Percentiles rank a stretch among this genome's conserved stretches.
Evolutionary conservation across 2,888 invertebrate species (phyloP).

Genomic region (Villa cingulata): DNA sequence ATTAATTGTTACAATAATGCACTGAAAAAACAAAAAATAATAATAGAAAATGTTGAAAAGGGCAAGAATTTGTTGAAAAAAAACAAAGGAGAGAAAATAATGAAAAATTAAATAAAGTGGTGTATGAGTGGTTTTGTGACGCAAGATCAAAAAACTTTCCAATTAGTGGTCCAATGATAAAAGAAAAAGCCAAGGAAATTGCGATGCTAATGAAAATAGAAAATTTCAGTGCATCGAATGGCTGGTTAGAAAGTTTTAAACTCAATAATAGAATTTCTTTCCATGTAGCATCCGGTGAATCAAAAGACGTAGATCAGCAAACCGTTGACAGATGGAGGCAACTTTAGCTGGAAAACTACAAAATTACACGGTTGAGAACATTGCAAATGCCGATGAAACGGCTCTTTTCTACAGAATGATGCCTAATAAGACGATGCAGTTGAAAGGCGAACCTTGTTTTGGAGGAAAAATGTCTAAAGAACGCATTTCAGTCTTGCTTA

Average conservation of each 20-base stretch:
- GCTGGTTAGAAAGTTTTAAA: constrained; percentile 7
- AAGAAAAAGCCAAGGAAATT: constrained; percentile 1
- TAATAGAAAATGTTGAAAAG: too few species aligned
- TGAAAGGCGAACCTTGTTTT: constrained; percentile 15
- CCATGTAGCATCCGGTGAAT: constrained; percentile 6
- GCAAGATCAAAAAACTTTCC: too few species aligned
- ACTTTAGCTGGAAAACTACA: neutral
- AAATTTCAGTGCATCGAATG: constrained; percentile 4
- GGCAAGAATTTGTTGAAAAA: too few species aligned
- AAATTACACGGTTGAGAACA: constrained; percentile 7
- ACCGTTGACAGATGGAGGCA: constrained; percentile 5
- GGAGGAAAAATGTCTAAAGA: constrained; percentile 21
- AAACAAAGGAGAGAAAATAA: too few species aligned
- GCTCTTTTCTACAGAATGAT: constrained; percentile 20
- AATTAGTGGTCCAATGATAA: neutral
- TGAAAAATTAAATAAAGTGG: too few species aligned
- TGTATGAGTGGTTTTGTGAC: too few species aligned
- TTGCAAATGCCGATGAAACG: constrained; percentile 18
- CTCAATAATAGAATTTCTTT: constrained; percentile 6
- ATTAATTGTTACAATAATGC: too few species aligned
- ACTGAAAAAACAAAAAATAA: too few species aligned
- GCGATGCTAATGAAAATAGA: neutral
- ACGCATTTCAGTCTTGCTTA: constrained; percentile 18
- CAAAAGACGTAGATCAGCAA: constrained; percentile 3
- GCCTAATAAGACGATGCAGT: too few species aligned